Percentiles rank a stretch among this genome's conserved stretches.
Evolutionary conservation across 2,113 vertebrate genomes (phyloP).

Genomic region (Megalops atlanticus): DNA sequence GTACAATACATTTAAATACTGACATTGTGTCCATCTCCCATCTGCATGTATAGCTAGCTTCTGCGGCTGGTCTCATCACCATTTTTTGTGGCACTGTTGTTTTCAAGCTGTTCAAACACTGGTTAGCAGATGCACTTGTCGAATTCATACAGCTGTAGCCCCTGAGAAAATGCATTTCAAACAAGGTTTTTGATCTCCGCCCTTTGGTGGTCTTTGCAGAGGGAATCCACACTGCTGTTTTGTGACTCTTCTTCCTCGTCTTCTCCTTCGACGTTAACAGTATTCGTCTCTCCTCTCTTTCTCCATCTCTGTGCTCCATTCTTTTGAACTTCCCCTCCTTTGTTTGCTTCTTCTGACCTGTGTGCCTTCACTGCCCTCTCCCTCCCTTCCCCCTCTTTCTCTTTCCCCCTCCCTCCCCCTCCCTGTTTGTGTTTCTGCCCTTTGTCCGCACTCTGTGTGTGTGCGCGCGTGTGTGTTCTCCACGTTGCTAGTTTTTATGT

Average conservation of each 20-base stretch:
- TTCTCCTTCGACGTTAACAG: constrained; percentile 55
- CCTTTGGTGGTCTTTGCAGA: constrained; percentile 33
- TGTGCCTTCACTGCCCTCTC: constrained; percentile 4
- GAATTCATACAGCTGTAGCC: not conserved
- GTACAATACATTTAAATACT: too few relatives aligned
- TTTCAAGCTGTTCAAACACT: too few relatives aligned
- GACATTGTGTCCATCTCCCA: not conserved
- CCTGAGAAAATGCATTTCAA: not conserved
- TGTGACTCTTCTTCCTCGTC: constrained; percentile 50
- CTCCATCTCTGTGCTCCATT: constrained; percentile 49
- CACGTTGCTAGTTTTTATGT: constrained; percentile 71
- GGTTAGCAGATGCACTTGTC: too few relatives aligned
- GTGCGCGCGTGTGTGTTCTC: constrained; percentile 51
- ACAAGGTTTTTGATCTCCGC: not conserved
- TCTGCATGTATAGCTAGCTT: too few relatives aligned
- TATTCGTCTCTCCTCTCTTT: constrained; percentile 60
- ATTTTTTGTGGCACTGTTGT: too few relatives aligned
- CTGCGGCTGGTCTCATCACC: too few relatives aligned
- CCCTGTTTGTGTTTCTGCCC: not conserved
- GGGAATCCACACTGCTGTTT: constrained; percentile 42
- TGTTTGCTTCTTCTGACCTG: not conserved
- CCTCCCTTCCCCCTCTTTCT: not conserved
- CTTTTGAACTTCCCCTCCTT: constrained; percentile 7
- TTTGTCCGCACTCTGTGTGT: not conserved
- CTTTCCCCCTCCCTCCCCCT: not conserved